Conservation (phyloP, 2,113 vertebrate genomes). For the Equus quagga region DNA sequence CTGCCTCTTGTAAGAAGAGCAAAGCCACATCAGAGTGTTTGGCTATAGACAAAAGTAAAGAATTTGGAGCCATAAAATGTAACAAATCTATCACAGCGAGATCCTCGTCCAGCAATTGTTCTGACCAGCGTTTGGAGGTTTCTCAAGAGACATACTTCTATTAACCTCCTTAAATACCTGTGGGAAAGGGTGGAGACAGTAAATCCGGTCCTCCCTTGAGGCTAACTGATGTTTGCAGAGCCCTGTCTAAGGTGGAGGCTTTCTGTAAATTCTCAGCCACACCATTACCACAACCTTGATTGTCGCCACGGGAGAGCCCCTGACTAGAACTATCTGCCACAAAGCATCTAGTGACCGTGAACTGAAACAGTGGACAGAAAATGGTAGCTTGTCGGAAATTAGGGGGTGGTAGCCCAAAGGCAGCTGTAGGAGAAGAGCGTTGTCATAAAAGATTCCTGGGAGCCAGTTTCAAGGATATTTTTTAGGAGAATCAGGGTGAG, state of each 20-base stretch:
- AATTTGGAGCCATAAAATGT: background rate
- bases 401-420: background rate
- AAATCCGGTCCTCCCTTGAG: background rate
- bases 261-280: background rate
- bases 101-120: background rate
- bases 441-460: background rate
- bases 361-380: background rate
- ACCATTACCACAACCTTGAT: no score
- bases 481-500: background rate
- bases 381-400: background rate
- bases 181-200: background rate
- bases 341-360: background rate
- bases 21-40: background rate
- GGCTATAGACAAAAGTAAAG: background rate
- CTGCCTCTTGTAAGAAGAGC: background rate
- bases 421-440: background rate
- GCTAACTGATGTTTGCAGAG: background rate
- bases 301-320: accelerated
- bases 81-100: background rate
- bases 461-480: background rate
- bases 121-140: background rate
- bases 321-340: background rate
- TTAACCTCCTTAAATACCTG: background rate
- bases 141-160: background rate
- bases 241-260: background rate